These are phyloP conservation scores for rabbit (Oryctolagus cuniculus) DNA, from an alignment of 2,113 vertebrate species.

Conservation along the genomic window DNA sequence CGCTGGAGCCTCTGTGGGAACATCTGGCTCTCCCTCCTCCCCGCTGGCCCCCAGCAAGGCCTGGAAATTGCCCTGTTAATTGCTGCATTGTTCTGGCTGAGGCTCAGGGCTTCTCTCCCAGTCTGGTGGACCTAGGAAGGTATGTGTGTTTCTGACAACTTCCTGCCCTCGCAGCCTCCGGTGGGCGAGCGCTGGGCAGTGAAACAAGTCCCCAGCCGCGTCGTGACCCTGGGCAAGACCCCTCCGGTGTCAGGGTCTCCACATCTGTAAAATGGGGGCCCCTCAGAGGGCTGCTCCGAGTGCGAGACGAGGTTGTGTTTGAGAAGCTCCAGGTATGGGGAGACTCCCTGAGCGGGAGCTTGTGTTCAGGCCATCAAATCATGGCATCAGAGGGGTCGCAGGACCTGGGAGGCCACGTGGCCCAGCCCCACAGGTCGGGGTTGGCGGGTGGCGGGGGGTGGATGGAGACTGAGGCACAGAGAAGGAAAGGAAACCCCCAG, in stretches of 20 bases:
- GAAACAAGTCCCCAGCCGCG: background rate
- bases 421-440: too few relatives aligned
- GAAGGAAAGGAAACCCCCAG: background rate
- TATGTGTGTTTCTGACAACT: conserved; percentile 52
- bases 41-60: conserved; percentile 65
- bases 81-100: conserved; percentile 67
- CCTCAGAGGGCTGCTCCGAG: background rate
- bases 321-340: background rate
- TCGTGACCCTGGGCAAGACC: background rate
- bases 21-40: conserved; percentile 76
- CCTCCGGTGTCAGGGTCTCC: background rate
- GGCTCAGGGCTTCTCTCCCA: background rate
- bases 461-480: background rate
- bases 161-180: background rate
- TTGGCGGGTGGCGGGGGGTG: background rate
- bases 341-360: background rate
- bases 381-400: background rate
- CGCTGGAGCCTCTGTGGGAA: conserved; percentile 69
- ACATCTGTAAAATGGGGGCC: background rate
- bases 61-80: conserved; percentile 83
- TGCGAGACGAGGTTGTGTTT: background rate
- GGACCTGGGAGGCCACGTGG: background rate
- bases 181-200: background rate
- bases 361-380: background rate
- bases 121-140: conserved; percentile 67